Evolutionary conservation across 2,888 invertebrate genomes (phyloP), one percentile per base, ranked within the genome.

Genomic region (Lucinisca nassula): DNA sequence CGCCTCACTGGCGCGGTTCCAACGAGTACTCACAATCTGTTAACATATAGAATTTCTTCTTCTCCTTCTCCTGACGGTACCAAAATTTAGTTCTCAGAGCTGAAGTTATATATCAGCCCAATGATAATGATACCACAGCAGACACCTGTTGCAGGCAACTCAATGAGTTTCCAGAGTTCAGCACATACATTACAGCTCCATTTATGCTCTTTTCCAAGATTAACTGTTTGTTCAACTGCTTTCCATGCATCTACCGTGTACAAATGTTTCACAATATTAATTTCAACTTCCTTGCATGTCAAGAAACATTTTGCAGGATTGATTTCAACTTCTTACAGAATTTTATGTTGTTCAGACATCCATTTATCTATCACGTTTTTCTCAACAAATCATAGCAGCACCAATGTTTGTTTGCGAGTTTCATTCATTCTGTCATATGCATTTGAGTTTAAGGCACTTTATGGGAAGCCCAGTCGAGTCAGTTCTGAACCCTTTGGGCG

Each of bases 351-450:
- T 10, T 67, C 35, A 4, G 67, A 35, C 21, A 35, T 67, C 21
- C 78, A 79, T 6, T 40, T 35, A 1, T 79, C 61, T 8, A 45
- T 27, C 10, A 79, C 45, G 12, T 30, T 2, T 1, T 30, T 10
- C 6, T 61, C 61, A 0, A 78, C 78, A 27, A 78, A 78, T 61
- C 78, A 78, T 6, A 17, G 1, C 51, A 79, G 32, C 30, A 79
- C 55, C 3, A 79, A 27, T 14, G 24, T 30, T 17, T 67, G 32
- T 27, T 45, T 58, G 38, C 40, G 58, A 30, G 6, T 21, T 27
- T 27, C 21, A 4, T 37, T 61, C 40, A 79, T 35, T n/a, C 32
- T 40, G 67, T 79, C n/a, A 35, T 40, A 38, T 32, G 1, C 17
- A 1, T 4, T 37, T 38, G 14, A 4, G 0, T 10, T 67, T 61